Percentiles rank a stretch among this genome's conserved stretches.
Evolutionary conservation across 1,140 invertebrate species (phyloP).

Genomic region (Drosophila pandora): DNA sequence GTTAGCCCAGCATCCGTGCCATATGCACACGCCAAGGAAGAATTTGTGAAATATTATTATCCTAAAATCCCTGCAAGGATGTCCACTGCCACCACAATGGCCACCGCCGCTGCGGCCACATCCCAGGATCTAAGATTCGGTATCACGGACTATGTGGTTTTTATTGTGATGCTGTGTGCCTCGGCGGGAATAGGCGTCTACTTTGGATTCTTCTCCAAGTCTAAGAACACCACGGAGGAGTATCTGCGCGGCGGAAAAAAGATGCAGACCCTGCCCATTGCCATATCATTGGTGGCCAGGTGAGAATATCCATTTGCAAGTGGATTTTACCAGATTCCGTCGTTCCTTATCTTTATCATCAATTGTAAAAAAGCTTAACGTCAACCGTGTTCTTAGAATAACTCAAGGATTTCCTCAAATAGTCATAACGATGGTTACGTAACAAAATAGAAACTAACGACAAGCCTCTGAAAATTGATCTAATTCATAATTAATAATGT

Average conservation of each 20-base stretch:
- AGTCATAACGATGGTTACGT: background rate
- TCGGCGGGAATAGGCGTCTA: slow-evolving; percentile 88
- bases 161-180: slow-evolving; percentile 86
- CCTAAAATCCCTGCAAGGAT: slow-evolving; percentile 15
- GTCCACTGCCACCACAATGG: slow-evolving; percentile 25
- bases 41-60: background rate
- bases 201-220: slow-evolving; percentile 85
- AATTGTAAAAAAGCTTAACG: slow-evolving; percentile 20
- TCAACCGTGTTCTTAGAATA: slow-evolving; percentile 21
- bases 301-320: slow-evolving; percentile 53
- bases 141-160: slow-evolving; percentile 86
- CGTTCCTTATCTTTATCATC: slow-evolving; percentile 9
- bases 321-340: slow-evolving; percentile 22
- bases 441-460: background rate
- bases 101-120: background rate
- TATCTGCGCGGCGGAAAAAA: slow-evolving; percentile 87
- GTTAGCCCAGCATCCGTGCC: slow-evolving; percentile 29
- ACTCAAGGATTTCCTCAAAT: background rate
- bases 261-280: slow-evolving; percentile 87
- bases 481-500: background rate
- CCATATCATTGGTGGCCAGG: slow-evolving; percentile 88
- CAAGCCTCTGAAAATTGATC: background rate
- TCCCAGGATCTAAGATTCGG: slow-evolving; percentile 76
- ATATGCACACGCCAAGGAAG: slow-evolving; percentile 9
- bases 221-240: slow-evolving; percentile 84